These are phyloP conservation scores for Triops cancriformis DNA, from an alignment of 1,140 invertebrate genomes.

Conservation along the genomic window DNA sequence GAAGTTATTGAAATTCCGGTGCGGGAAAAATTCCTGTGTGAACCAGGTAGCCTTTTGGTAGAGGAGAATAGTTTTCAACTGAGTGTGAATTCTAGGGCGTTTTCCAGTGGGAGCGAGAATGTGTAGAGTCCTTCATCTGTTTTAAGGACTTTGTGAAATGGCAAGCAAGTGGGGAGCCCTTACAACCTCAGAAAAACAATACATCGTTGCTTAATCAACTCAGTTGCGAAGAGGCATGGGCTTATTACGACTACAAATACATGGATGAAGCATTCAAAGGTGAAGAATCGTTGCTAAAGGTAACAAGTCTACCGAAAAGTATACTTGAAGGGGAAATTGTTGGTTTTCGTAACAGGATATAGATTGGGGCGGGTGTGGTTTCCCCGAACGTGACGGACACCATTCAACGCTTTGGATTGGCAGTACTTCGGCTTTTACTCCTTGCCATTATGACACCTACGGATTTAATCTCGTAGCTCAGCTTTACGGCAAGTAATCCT, in stretches of 20 bases:
- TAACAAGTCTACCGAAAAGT: conserved; percentile 32
- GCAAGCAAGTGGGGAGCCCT: conserved; percentile 30
- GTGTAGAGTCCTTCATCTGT: conserved; percentile 46
- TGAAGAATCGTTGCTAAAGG: conserved; percentile 50
- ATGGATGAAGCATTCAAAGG: conserved; percentile 57
- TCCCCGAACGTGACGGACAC: conserved; percentile 52
- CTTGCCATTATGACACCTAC: conserved; percentile 90
- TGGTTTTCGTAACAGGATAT: conserved; percentile 46
- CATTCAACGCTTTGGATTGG: conserved; percentile 87
- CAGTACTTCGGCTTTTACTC: conserved; percentile 75
- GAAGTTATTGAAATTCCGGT: conserved; percentile 31
- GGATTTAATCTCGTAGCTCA: conserved; percentile 87
- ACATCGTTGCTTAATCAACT: not conserved
- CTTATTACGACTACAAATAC: conserved; percentile 80
- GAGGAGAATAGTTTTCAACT: conserved; percentile 20
- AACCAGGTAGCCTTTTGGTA: not conserved
- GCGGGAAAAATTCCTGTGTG: conserved; percentile 26
- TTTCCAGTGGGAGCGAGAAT: conserved; percentile 67
- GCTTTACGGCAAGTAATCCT: conserved; percentile 64
- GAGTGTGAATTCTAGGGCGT: conserved; percentile 39
- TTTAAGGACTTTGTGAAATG: conserved; percentile 54
- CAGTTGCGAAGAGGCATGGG: conserved; percentile 45
- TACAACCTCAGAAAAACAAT: conserved; percentile 35
- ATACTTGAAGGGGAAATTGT: conserved; percentile 19
- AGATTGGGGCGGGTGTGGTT: conserved; percentile 66